Base-by-base conservation (phyloP, 2,797 vertebrate species). In the Cheracebus regulus region DNA sequence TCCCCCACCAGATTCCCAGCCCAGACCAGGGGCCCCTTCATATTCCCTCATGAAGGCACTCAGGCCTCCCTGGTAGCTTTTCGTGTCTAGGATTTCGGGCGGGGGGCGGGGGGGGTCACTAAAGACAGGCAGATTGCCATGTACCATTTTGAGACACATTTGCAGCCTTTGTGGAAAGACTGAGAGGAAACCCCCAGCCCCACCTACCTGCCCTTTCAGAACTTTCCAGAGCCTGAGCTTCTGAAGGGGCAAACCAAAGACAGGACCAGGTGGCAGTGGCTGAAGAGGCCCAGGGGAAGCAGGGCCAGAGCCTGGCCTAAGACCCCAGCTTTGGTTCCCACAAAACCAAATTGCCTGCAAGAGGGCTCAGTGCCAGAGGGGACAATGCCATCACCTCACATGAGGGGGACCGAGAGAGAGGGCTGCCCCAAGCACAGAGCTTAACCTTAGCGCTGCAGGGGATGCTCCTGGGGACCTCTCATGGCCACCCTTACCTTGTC, bases 41-140 rank as follows among this genome's bases (percentile, higher is more conserved):
- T 22, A 61, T 28, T 78, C 24, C 64, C 41, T 76, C n/a, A 67
- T 46, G 26, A 75, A 94, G 55, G 48, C 26, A 13, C 39, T 70
- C 41, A 70, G 52, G 75, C 88, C 75, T 83, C 67, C 26, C 70
- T 13, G 41, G 48, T 19, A 80, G 80, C 15, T 46, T 61, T 93
- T 30, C 4, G 0, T n/a, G 48, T 36, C 7, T 41, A 82, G 67
- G 64, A 75, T 46, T 70, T 52, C 67, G 3, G 19, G 48, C 15
- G 5, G 92, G 17, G 28, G 3, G 5, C 4, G 48, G 5, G 92
- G 17, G 28, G 3, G 5, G 5, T 17, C 50, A 28, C 79, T 81
- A 76, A 89, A 52, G 57, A 89, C 89, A 83, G 50, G 70, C 44
- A 70, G 84, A 67, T 33, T 7, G 36, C 67, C 3, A 2, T 9